Evolutionary conservation across 2,797 vertebrate genomes (phyloP).

Genomic region (Hypotaenidia philippensis): DNA sequence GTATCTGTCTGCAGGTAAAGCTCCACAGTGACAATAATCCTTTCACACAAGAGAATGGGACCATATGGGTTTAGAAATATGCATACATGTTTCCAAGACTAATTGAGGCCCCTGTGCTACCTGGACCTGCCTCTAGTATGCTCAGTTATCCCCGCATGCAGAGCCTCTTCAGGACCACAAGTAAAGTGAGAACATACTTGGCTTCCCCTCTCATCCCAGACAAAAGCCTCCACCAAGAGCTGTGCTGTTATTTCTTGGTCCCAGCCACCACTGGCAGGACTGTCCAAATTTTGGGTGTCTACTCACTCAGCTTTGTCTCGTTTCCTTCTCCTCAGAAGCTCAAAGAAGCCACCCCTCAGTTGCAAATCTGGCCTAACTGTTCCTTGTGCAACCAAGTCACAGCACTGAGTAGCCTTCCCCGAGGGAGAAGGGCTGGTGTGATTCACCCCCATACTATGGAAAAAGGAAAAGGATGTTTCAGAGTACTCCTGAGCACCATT

Average conservation of each 20-base stretch:
- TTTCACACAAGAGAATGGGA: background rate
- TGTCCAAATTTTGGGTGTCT: background rate
- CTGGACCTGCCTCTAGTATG: background rate
- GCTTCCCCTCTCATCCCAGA: background rate
- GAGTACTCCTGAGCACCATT: background rate
- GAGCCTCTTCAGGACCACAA: background rate
- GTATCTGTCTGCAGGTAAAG: background rate
- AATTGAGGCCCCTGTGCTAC: background rate
- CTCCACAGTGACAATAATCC: background rate
- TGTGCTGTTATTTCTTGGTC: background rate
- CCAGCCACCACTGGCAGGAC: background rate
- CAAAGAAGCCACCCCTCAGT: rapidly evolving
- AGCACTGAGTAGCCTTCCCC: background rate
- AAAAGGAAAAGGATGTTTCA: background rate
- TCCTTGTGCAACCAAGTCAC: background rate
- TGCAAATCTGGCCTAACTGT: background rate
- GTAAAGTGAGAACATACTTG: background rate
- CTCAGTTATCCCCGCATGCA: background rate
- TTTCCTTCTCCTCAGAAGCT: background rate
- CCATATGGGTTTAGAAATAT: background rate
- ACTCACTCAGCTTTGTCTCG: background rate
- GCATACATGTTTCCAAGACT: background rate
- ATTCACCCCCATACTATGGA: background rate
- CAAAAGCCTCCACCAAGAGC: background rate
- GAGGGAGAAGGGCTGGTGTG: background rate